Conservation (phyloP, 2,888 invertebrate genomes). For the Proisotoma minuta region DNA sequence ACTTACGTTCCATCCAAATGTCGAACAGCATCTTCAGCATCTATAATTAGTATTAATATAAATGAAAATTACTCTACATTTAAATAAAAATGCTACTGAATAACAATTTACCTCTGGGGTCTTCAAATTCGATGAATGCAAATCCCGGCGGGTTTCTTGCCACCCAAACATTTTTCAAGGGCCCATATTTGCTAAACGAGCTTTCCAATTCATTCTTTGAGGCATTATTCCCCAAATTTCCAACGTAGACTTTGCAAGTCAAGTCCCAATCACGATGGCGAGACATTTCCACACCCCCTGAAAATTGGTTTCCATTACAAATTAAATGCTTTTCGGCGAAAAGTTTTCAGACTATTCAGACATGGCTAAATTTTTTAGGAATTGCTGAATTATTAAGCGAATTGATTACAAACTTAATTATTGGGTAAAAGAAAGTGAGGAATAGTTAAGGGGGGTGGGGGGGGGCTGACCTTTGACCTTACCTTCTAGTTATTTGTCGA, state of each 20-base stretch:
- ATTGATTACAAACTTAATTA: too few relatives aligned
- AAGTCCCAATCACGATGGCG: conserved; percentile 76
- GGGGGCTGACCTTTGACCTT: too few relatives aligned
- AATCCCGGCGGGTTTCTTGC: conserved; percentile 89
- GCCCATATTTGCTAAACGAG: conserved; percentile 81
- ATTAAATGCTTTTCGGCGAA: too few relatives aligned
- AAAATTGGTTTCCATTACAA: background rate
- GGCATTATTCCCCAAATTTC: conserved; percentile 83
- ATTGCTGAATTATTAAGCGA: too few relatives aligned
- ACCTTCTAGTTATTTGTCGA: too few relatives aligned
- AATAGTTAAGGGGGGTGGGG: too few relatives aligned
- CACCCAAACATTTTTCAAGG: conserved; percentile 86
- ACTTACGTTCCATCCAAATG: conserved; percentile 78
- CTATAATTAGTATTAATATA: conserved; percentile 17
- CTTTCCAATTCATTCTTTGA: conserved; percentile 85
- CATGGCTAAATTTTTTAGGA: too few relatives aligned
- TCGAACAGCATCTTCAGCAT: conserved; percentile 75
- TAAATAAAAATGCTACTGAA: background rate
- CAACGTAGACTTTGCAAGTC: conserved; percentile 87
- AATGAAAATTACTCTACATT: background rate
- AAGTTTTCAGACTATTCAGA: too few relatives aligned
- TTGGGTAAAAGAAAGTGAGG: too few relatives aligned
- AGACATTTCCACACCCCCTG: conserved; percentile 51
- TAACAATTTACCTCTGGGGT: conserved; percentile 61
- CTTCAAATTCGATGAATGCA: conserved; percentile 85